Conservation (phyloP, 2,888 invertebrate genomes). For the Eurytoma californica region DNA sequence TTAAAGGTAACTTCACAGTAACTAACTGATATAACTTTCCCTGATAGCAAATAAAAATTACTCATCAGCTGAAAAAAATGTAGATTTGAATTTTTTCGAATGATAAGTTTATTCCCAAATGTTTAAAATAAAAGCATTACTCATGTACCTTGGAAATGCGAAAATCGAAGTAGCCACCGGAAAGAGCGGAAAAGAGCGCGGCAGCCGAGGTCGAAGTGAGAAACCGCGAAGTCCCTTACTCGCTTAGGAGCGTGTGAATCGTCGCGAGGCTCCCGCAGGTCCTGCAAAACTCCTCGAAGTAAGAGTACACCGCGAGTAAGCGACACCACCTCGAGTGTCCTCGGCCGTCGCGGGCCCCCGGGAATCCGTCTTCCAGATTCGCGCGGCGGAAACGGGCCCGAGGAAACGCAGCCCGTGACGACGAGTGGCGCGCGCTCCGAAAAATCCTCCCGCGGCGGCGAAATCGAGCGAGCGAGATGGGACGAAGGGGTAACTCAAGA, state of each 20-base stretch:
- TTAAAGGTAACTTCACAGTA: too few species aligned
- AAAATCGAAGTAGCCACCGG: too few species aligned
- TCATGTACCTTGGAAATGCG: too few species aligned
- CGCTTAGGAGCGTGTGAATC: not conserved
- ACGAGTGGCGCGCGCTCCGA: constrained; percentile 23
- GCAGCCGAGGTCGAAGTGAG: not conserved
- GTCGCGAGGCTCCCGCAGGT: not conserved
- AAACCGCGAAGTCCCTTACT: constrained; percentile 7
- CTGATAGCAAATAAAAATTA: too few species aligned
- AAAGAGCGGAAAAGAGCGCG: too few species aligned
- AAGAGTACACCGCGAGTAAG: constrained; percentile 34
- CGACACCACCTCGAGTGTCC: constrained; percentile 28
- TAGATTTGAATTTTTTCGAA: too few species aligned
- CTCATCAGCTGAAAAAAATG: too few species aligned
- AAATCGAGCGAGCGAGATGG: constrained; percentile 13
- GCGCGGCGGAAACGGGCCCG: constrained; percentile 45
- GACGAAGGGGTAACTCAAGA: constrained; percentile 74
- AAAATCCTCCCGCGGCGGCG: not conserved
- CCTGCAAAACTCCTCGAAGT: not conserved
- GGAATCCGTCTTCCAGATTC: constrained; percentile 13
- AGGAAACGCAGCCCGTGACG: constrained; percentile 49
- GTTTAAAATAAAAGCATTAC: too few species aligned
- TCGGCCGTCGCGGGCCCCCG: not conserved
- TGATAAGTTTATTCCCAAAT: too few species aligned
- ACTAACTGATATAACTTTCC: too few species aligned